Conservation (phyloP, 2,888 invertebrate species). For the Kryphioiulus occultus region DNA sequence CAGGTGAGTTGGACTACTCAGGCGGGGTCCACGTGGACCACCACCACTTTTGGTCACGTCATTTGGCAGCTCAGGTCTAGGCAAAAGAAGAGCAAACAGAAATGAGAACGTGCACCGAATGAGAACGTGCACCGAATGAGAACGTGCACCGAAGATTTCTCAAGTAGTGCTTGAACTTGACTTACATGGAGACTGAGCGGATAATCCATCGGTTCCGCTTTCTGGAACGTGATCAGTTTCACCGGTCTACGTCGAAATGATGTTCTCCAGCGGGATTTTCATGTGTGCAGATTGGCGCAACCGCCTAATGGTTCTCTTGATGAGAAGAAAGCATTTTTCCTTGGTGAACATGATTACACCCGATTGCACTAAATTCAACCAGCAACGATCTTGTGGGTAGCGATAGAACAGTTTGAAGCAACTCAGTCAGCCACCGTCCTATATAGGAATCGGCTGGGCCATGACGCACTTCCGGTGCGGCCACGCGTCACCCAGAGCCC, state of each 20-base stretch:
- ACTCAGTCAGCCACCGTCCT: neutral
- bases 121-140: too few relatives aligned
- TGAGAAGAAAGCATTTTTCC: neutral
- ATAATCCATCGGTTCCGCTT: neutral
- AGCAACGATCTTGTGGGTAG: neutral
- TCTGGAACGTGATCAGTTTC: neutral
- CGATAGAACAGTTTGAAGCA: neutral
- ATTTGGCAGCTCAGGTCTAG: neutral
- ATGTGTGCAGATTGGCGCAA: neutral
- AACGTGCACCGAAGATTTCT: neutral
- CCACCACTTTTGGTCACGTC: neutral
- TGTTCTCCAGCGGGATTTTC: neutral
- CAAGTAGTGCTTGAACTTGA: neutral
- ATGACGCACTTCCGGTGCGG: neutral
- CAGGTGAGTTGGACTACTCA: neutral
- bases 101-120: neutral
- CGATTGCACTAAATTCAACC: neutral
- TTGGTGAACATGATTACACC: neutral
- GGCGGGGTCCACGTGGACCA: neutral
- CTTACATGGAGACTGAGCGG: neutral
- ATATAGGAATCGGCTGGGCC: neutral
- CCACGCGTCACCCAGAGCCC: neutral
- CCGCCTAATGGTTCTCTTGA: neutral
- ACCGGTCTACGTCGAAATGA: neutral
- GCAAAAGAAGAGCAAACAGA: neutral